These are phyloP conservation scores for Cerastis rubricosa DNA, from an alignment of 2,888 invertebrate genomes.

Conservation along the genomic window DNA sequence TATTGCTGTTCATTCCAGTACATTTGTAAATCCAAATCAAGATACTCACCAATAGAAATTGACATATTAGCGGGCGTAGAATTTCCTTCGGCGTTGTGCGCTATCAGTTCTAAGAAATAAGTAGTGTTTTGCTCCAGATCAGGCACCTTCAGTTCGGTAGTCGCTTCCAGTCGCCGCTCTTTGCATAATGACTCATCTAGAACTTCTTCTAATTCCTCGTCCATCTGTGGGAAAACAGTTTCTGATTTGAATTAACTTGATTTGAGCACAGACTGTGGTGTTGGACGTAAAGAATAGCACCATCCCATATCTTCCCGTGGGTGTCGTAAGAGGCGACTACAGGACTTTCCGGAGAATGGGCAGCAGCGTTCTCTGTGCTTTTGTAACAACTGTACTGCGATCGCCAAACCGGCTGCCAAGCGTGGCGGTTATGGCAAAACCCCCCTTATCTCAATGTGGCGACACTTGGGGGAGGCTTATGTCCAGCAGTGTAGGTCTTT, in stretches of 20 bases:
- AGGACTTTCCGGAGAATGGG: no score
- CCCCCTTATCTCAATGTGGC: no score
- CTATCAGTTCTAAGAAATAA: constrained; percentile 80
- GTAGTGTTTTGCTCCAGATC: constrained; percentile 78
- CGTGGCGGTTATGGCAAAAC: no score
- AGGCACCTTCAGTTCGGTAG: constrained; percentile 72
- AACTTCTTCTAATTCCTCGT: constrained; percentile 52
- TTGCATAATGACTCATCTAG: constrained; percentile 70
- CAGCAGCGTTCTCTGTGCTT: no score
- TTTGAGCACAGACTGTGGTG: not conserved
- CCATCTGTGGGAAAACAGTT: constrained; percentile 38
- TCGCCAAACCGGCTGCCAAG: no score
- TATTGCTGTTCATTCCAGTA: not conserved
- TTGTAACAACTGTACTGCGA: no score
- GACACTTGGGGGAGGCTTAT: no score
- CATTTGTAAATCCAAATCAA: not conserved
- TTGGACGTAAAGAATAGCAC: no score
- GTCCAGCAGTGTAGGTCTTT: no score
- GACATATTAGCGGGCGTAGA: constrained; percentile 77
- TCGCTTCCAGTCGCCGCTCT: constrained; percentile 67
- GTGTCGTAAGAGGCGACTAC: no score
- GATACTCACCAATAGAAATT: constrained; percentile 66
- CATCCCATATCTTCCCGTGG: no score
- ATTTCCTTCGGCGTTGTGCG: constrained; percentile 83
- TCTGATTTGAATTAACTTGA: not conserved